Evolutionary conservation across 2,888 invertebrate species (phyloP).

Genomic region (Ligdia adustata): DNA sequence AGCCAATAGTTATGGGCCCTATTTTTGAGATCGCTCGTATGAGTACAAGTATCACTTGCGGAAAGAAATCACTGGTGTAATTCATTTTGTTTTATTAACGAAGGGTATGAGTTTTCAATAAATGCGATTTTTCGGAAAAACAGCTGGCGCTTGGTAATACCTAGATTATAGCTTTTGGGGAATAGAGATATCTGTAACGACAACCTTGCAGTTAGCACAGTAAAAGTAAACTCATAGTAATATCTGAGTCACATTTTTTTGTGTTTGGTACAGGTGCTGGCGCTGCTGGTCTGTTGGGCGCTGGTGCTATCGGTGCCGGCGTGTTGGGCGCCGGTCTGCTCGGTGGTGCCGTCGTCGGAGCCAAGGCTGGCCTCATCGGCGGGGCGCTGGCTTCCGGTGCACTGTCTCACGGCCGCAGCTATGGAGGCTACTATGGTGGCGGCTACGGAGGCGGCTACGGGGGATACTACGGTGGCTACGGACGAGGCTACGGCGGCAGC

Average conservation of each 20-base stretch:
- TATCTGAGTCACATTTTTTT: not conserved
- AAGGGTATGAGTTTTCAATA: too few relatives aligned
- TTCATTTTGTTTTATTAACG: too few relatives aligned
- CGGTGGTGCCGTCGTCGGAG: conserved; percentile 65
- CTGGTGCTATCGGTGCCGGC: conserved; percentile 53
- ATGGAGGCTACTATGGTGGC: conserved; percentile 40
- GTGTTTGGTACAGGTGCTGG: conserved; percentile 50
- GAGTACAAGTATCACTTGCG: too few relatives aligned
- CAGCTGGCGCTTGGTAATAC: too few relatives aligned
- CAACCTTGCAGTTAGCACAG: too few relatives aligned
- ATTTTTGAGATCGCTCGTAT: too few relatives aligned
- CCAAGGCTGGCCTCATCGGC: conserved; percentile 66
- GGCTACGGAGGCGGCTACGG: conserved; percentile 38
- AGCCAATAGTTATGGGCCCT: too few relatives aligned
- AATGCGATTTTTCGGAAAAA: too few relatives aligned
- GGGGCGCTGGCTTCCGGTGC: conserved; percentile 63
- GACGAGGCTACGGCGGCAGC: conserved; percentile 31
- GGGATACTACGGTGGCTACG: conserved; percentile 42
- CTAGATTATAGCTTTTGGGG: too few relatives aligned
- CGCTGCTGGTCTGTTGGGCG: conserved; percentile 50
- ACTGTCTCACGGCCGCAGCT: conserved; percentile 46
- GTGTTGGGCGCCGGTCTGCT: conserved; percentile 59
- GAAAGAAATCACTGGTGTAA: too few relatives aligned
- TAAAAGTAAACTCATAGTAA: too few relatives aligned
- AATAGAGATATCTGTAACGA: too few relatives aligned